Evolutionary conservation across 2,113 vertebrate genomes (phyloP).

Genomic region (Baryphthengus martii): DNA sequence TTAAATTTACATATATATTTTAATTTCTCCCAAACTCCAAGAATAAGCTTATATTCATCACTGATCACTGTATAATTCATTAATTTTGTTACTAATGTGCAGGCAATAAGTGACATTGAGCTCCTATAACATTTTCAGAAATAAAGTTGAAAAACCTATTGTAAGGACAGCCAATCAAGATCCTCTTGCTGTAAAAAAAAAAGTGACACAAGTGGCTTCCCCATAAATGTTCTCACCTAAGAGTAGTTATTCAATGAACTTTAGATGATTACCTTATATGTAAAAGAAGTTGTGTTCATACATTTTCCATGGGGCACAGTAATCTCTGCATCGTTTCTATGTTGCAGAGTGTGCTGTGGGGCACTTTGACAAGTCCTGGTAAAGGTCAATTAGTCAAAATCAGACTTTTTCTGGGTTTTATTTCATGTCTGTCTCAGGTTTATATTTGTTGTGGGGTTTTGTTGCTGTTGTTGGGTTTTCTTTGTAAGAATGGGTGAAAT

Average conservation of each 20-base stretch:
- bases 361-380: neutral
- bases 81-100: neutral
- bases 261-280: neutral
- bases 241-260: neutral
- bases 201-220: too few species aligned
- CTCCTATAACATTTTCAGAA: neutral
- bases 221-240: too few species aligned
- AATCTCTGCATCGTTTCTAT: neutral
- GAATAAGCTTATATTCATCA: neutral
- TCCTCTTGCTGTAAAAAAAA: neutral
- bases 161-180: neutral
- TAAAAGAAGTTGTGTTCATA: neutral
- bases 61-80: neutral
- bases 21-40: neutral
- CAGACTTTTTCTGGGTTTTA: neutral
- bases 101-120: neutral
- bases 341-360: neutral
- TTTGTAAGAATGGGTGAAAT: neutral
- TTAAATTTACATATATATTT: neutral
- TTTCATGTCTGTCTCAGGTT: neutral
- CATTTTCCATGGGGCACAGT: neutral
- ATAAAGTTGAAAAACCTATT: neutral
- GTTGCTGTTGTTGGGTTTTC: too few species aligned
- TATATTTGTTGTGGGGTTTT: too few species aligned
- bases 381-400: constrained; percentile 19